Evolutionary conservation across 2,797 vertebrate genomes (phyloP).

Genomic region (Acipenser transmontanus): DNA sequence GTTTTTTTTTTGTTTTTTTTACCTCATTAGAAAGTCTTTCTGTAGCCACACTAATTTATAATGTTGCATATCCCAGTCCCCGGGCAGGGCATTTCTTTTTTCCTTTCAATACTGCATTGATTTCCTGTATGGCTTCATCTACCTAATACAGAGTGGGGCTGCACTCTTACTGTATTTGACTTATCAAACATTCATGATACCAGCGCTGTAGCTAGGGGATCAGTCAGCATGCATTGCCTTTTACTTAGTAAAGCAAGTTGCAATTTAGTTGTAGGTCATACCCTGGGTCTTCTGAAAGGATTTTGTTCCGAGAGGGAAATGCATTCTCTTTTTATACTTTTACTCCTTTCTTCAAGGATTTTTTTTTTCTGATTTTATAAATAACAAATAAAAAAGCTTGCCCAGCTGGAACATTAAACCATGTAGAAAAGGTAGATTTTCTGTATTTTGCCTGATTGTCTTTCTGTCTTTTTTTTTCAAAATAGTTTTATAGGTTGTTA

Average conservation of each 20-base stretch:
- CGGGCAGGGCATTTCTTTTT: slow-evolving; percentile 63
- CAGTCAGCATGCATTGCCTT: slow-evolving; percentile 42
- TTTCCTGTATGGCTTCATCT: slow-evolving; percentile 96
- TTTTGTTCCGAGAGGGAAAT: not conserved
- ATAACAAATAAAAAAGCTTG: no score
- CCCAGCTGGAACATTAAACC: not conserved
- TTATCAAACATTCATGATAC: slow-evolving; percentile 75
- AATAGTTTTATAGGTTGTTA: no score
- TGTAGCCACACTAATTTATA: slow-evolving; percentile 52
- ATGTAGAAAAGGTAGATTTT: not conserved
- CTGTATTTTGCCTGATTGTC: no score
- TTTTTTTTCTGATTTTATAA: not conserved
- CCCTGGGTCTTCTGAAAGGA: no score
- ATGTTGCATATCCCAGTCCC: slow-evolving; percentile 55
- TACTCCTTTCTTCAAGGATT: no score
- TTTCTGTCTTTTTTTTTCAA: no score
- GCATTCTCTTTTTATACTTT: not conserved
- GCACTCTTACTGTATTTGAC: slow-evolving; percentile 56
- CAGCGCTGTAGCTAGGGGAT: slow-evolving; percentile 49
- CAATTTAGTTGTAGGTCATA: not conserved
- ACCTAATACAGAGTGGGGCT: slow-evolving; percentile 80
- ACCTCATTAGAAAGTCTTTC: slow-evolving; percentile 51
- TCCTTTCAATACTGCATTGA: slow-evolving; percentile 86
- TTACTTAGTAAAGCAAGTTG: slow-evolving; percentile 10
- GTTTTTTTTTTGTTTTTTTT: slow-evolving; percentile 38